Percentiles rank a stretch among this genome's conserved stretches.
These are phyloP conservation scores for Chironomus striatipennis DNA, from an alignment of 1,140 invertebrate genomes.

Conservation along the genomic window DNA sequence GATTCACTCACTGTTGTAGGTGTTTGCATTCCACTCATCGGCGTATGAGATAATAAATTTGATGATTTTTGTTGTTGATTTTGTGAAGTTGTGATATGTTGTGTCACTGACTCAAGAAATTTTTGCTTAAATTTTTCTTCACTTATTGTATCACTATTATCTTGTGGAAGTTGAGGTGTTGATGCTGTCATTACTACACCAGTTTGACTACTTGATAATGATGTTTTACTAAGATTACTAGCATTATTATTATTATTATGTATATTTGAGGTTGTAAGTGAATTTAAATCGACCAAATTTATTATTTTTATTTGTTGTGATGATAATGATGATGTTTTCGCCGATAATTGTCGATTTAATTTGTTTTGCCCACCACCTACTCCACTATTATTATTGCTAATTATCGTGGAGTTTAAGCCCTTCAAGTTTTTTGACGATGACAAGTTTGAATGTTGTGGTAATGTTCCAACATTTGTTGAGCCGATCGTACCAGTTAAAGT, in stretches of 20 bases:
- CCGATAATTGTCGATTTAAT: not conserved
- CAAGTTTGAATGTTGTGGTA: conserved; percentile 38
- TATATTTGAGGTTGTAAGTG: not conserved
- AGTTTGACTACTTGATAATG: not conserved
- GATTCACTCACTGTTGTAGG: not conserved
- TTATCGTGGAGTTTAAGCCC: conserved; percentile 29
- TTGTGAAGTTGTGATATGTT: not conserved
- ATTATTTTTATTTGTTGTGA: not conserved
- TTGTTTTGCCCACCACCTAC: conserved; percentile 10
- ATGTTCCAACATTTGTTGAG: conserved; percentile 55
- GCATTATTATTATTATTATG: not conserved
- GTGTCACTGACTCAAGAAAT: conserved; percentile 41
- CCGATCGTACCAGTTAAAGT: conserved; percentile 40
- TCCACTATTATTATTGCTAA: conserved; percentile 31
- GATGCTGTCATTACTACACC: not conserved
- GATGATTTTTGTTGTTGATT: not conserved
- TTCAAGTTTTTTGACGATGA: conserved; percentile 37
- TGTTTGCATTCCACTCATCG: not conserved
- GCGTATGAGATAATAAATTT: not conserved
- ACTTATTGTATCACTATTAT: conserved; percentile 43
- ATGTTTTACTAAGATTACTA: not conserved
- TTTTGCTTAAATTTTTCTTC: conserved; percentile 55
- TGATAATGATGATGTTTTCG: not conserved
- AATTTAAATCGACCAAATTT: not conserved
- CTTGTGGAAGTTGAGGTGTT: conserved; percentile 35